Base-by-base conservation (phyloP, 2,888 invertebrate genomes). In the Galerucella calmariensis region DNA sequence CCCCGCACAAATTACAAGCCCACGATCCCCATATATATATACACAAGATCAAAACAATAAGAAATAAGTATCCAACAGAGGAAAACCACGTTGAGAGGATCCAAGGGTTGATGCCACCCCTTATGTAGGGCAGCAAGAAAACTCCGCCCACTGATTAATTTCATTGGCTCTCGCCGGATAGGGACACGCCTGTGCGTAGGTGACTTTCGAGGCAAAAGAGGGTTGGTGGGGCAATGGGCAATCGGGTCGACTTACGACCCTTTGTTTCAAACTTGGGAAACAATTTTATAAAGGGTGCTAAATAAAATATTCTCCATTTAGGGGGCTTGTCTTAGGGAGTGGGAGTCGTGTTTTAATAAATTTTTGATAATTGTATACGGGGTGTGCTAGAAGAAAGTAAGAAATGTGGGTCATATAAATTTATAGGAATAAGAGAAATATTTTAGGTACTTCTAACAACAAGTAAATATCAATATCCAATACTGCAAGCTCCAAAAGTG, bases 171-270 rank as follows among this genome's bases (percentile, higher is more conserved):
- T 27, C 46, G 27, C 44, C 14, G 20, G 46, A n/a, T 27, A n/a
- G 44, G 79, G 80, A 77, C 74, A 79, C 79, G 78, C 79, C 82
- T 80, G 81, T 79, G 82, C 82, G 83, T 83, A 83, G 79, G 79
- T 78, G 74, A 76, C 46, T 46, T 70, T 65, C 10, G n/a, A 14
- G 70, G 63, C 6, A 20, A 24, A 72, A 72, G 66, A 56, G 72
- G 66, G 72, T 67, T 66, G 72, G 72, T 59, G 66, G 72, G 72
- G 72, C 66, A 72, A 41, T 79, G 77, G 74, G 77, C 77, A 67
- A 72, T 73, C 74, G 76, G 75, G 75, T 74, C 78, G 76, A 78
- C 70, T 77, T 77, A 77, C 77, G 77, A 73, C 77, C 77, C 77
- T 77, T 77, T 77, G 77, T 77, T 75, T 71, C 71, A 74, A 71